Evolutionary conservation across 2,113 vertebrate genomes (phyloP), one percentile per base, ranked within the genome.

Genomic region (Ariopsis seemanni): DNA sequence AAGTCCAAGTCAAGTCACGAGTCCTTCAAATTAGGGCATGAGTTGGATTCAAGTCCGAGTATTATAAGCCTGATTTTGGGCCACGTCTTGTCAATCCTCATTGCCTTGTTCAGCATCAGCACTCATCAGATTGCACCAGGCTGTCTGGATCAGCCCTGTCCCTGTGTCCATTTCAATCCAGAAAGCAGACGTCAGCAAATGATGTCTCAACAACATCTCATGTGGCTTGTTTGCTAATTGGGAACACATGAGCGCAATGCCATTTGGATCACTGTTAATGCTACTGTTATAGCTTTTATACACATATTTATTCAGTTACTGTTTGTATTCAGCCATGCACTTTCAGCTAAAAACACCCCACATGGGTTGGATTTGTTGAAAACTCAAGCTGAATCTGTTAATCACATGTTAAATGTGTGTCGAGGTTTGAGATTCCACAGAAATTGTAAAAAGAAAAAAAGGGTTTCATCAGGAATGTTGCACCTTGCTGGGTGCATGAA

Each of bases 401-500:
- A 42, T 48, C 34, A 22, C 17, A 10, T 10, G 20, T 48, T 42
- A 48, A 71, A 4, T 18, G n/a, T 69, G 7, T 75, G 48, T 52
- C 10, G 5, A 48, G 22, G 18, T 52, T 50, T 18, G 63, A 87
- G 52, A 69, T 27, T 7, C 17, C 53, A 42, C 4, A 78, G 7
- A 82, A 77, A 42, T 42, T 42, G 34, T 42, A 82, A 52, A 25
- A 87, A 34, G 63, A 42, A 71, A 80, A 5, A 53, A n/a, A 25
- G 42, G 42, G 86, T 9, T 88, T 84, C 72, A 60, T 57, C 6
- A 69, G 15, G 74, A 53, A 42, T 42, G 52, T 20, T 55, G 86
- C 57, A 52, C 62, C 69, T 83, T 79, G 58, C 80, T 63, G 69
- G 82, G 52, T 74, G 27, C 15, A 18, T 50, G 14, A 80, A 69